These are phyloP conservation scores for Galeopsomyia nigrocyanea DNA, from an alignment of 2,888 invertebrate genomes.

Conservation along the genomic window DNA sequence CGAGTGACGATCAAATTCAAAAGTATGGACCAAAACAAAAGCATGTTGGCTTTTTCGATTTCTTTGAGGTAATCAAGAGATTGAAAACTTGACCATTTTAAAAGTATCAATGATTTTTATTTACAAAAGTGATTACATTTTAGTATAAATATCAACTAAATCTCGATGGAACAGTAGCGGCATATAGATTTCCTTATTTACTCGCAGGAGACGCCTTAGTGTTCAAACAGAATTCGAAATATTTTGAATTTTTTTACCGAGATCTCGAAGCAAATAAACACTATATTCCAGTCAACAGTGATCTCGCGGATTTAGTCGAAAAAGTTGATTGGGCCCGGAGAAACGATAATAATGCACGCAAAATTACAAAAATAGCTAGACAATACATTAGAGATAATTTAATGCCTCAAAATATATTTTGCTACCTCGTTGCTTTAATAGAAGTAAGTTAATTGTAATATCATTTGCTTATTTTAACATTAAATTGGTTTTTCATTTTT, in stretches of 20 bases:
- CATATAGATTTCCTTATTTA: conserved; percentile 93
- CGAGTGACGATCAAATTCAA: conserved; percentile 80
- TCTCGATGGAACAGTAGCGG: conserved; percentile 96
- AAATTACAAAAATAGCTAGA: conserved; percentile 78
- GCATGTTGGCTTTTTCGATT: conserved; percentile 91
- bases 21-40: conserved; percentile 89
- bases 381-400: conserved; percentile 83
- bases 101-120: conserved; percentile 17
- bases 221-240: conserved; percentile 93
- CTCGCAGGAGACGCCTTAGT: conserved; percentile 89
- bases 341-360: conserved; percentile 77
- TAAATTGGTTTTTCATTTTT: conserved; percentile 11
- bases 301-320: conserved; percentile 85
- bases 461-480: background rate
- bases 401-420: conserved; percentile 86
- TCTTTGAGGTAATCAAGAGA: conserved; percentile 85
- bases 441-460: conserved; percentile 68
- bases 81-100: conserved; percentile 23
- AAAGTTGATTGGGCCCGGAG: conserved; percentile 83
- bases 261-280: conserved; percentile 83
- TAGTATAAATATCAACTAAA: conserved; percentile 96
- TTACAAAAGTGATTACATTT: conserved; percentile 57
- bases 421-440: conserved; percentile 85
- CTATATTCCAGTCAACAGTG: conserved; percentile 84
- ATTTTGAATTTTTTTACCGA: conserved; percentile 94